A percentile compares a stretch with the other conserved stretches of the same genome.
These are phyloP conservation scores for Moxostoma hubbsi DNA, from an alignment of 2,797 vertebrate species.

Conservation along the genomic window DNA sequence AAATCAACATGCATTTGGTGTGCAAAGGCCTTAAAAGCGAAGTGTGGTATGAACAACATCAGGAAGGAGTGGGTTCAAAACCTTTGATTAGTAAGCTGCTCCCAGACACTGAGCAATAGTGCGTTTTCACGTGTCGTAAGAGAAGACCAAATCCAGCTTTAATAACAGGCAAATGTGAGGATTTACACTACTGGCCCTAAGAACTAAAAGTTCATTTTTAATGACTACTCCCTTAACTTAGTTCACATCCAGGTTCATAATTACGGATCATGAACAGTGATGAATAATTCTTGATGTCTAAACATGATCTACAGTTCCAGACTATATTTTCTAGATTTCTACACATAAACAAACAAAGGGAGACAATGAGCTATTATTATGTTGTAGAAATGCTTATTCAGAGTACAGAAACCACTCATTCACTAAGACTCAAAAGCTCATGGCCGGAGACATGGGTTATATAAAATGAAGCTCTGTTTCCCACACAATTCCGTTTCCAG, in stretches of 20 bases:
- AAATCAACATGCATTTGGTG: too few species aligned
- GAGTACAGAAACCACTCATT: conserved; percentile 19
- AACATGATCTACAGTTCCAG: conserved; percentile 13
- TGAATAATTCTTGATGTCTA: neutral
- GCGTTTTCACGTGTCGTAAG: neutral
- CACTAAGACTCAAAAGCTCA: conserved; percentile 41
- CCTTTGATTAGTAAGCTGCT: neutral
- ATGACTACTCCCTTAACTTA: too few species aligned
- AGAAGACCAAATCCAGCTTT: neutral
- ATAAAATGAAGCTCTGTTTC: conserved; percentile 19
- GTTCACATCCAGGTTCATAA: too few species aligned
- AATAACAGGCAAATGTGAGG: neutral
- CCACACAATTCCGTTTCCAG: neutral
- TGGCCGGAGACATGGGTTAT: conserved; percentile 15
- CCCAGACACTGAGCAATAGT: neutral
- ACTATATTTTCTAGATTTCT: neutral
- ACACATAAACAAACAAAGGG: conserved; percentile 7
- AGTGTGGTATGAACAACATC: too few species aligned
- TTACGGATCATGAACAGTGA: neutral
- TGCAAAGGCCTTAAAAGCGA: too few species aligned
- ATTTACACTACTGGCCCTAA: neutral
- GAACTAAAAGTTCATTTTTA: neutral
- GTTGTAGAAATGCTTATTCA: neutral
- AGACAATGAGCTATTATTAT: conserved; percentile 9
- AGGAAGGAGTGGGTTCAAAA: neutral